Evolutionary conservation across 2,113 vertebrate species (phyloP).

Genomic region (Erinaceus europaeus): DNA sequence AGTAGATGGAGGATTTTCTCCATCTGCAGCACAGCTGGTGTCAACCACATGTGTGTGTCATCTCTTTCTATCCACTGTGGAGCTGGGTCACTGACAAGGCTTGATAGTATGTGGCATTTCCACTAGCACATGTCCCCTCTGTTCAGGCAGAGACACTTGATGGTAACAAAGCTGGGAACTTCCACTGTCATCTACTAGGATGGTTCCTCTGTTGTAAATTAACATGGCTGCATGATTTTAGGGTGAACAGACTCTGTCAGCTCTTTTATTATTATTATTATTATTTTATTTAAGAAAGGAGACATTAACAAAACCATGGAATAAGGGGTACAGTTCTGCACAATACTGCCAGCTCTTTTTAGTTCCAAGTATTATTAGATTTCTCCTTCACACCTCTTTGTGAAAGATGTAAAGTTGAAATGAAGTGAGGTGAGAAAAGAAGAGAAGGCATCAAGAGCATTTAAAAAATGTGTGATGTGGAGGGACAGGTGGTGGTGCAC

Average conservation of each 20-base stretch:
- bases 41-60: neutral
- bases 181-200: neutral
- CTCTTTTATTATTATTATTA: no score
- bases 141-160: neutral
- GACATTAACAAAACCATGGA: no score
- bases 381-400: constrained; percentile 39
- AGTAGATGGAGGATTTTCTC: neutral
- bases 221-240: neutral
- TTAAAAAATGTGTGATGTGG: neutral
- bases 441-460: constrained; percentile 8
- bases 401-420: neutral
- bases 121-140: neutral
- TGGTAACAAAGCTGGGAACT: neutral
- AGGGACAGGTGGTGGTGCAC: neutral
- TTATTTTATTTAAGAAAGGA: no score
- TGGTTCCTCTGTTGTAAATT: neutral
- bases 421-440: constrained; percentile 22
- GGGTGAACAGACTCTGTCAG: neutral
- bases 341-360: neutral
- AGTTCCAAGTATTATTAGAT: constrained; percentile 44
- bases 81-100: neutral
- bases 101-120: neutral
- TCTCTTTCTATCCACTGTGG: neutral
- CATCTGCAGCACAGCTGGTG: neutral
- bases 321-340: no score